These are phyloP conservation scores for Drosophila subsilvestris DNA, from an alignment of 2,888 invertebrate genomes.

Conservation along the genomic window DNA sequence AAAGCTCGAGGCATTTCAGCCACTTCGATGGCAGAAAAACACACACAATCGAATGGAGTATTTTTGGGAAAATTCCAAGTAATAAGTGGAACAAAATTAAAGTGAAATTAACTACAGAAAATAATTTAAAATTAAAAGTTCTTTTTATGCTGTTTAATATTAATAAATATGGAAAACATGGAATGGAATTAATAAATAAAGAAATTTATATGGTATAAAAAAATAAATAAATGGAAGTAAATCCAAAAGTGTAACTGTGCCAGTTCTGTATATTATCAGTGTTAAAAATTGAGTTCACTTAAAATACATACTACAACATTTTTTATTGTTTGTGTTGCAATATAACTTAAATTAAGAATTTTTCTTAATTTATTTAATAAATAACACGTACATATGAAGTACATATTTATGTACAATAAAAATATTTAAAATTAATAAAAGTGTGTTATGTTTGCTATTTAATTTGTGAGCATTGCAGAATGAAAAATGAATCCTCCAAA, in stretches of 20 bases:
- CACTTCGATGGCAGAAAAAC: neutral
- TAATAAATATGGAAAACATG: no score
- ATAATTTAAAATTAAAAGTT: neutral
- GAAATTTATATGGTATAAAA: neutral
- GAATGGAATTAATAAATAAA: neutral
- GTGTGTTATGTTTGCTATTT: neutral
- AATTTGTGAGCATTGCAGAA: neutral
- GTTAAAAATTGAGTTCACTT: neutral
- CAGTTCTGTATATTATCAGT: no score
- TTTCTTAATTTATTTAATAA: no score
- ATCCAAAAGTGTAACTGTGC: neutral
- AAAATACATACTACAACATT: neutral
- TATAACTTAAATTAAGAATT: no score
- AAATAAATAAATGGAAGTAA: neutral
- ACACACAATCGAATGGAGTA: neutral
- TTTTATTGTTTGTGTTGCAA: no score
- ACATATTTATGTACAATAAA: no score
- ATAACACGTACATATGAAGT: no score
- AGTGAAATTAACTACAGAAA: no score
- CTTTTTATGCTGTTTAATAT: neutral
- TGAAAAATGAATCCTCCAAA: neutral
- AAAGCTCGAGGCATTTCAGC: neutral
- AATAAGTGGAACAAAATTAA: neutral
- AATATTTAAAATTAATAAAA: neutral
- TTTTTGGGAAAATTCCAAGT: neutral